phyloP scores from a whole-genome alignment of 2,888 invertebrate species.

The Phortica magna region DNA sequence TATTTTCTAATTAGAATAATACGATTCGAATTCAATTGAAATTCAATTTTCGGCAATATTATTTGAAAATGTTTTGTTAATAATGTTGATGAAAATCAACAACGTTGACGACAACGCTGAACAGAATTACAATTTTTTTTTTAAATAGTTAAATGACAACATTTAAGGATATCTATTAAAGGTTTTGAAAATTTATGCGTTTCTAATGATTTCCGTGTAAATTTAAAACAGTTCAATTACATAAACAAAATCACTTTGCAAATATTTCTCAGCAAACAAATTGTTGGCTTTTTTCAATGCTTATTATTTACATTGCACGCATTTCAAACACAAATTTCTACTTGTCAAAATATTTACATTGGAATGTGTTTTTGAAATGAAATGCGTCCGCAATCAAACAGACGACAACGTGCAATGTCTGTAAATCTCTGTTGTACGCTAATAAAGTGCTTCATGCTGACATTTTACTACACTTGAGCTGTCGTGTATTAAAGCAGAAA shows the following conservation, averaged over 20 bases:
- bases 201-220: no score
- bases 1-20: constrained; percentile 67
- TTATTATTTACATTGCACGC: background rate
- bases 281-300: background rate
- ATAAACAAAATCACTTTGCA: no score
- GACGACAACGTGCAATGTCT: constrained; percentile 6
- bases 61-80: constrained; percentile 21
- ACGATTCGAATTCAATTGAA: constrained; percentile 56
- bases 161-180: no score
- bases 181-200: no score
- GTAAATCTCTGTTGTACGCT: background rate
- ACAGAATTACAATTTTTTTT: background rate
- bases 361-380: background rate
- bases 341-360: constrained; percentile 14
- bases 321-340: constrained; percentile 2
- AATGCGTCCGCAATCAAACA: constrained; percentile 4
- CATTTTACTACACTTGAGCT: constrained; percentile 15
- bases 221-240: no score
- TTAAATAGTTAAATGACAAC: no score
- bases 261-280: no score
- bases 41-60: constrained; percentile 43
- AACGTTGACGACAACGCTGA: background rate
- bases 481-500: background rate
- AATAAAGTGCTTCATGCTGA: constrained; percentile 21
- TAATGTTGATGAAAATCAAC: background rate